These are phyloP conservation scores for Myripristis murdjan DNA, from an alignment of 2,797 vertebrate species.

Conservation along the genomic window DNA sequence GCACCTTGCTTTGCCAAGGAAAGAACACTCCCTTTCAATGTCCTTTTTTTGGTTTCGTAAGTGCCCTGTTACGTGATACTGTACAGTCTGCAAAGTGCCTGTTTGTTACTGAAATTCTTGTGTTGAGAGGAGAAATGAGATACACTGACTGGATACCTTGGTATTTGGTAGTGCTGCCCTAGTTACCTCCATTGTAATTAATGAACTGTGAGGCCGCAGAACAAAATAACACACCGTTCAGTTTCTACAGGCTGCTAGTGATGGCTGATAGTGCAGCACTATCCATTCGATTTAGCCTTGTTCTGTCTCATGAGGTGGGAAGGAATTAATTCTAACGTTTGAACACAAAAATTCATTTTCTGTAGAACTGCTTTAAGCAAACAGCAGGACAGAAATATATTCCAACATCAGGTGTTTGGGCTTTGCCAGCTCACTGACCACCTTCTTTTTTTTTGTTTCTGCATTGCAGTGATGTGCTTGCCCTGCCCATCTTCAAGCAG, in stretches of 20 bases:
- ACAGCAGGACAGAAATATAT: neutral
- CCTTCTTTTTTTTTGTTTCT: slow-evolving; percentile 37
- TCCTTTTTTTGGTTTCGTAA: slow-evolving; percentile 39
- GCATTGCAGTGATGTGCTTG: slow-evolving; percentile 92
- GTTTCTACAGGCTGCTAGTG: slow-evolving; percentile 16
- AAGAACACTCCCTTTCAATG: slow-evolving; percentile 21
- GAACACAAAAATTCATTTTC: neutral
- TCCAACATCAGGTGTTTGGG: neutral
- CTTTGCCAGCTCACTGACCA: slow-evolving; percentile 5
- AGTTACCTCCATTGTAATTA: slow-evolving; percentile 45
- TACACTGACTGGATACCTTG: slow-evolving; percentile 58
- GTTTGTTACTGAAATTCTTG: slow-evolving; percentile 66
- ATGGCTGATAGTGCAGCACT: neutral
- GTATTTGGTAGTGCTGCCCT: slow-evolving; percentile 60
- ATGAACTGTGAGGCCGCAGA: slow-evolving; percentile 43
- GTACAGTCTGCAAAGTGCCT: slow-evolving; percentile 32
- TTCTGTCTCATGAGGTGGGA: neutral
- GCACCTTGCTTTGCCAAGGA: slow-evolving; percentile 22
- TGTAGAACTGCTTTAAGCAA: slow-evolving; percentile 8
- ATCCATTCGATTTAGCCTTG: neutral
- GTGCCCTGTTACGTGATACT: slow-evolving; percentile 44
- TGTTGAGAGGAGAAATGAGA: slow-evolving; percentile 57
- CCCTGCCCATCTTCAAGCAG: slow-evolving; percentile 98
- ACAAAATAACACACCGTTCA: slow-evolving; percentile 29
- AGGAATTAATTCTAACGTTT: neutral